Conservation (phyloP, 2,888 invertebrate genomes). For the Troglohyphantes excavatus region DNA sequence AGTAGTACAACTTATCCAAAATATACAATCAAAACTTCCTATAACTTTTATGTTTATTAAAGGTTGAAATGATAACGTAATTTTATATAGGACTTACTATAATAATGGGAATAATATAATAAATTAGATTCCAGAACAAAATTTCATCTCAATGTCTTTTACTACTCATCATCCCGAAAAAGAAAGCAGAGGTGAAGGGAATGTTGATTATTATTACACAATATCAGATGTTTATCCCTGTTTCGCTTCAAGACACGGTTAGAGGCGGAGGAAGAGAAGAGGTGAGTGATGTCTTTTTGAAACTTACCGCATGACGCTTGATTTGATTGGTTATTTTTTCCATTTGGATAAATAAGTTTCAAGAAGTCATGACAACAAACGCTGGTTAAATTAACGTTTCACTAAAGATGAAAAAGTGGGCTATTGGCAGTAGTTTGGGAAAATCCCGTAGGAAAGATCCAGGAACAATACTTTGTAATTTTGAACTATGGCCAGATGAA, state of each 20-base stretch:
- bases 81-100: neutral
- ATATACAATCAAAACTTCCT: neutral
- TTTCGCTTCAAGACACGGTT: neutral
- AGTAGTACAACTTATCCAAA: neutral
- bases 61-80: neutral
- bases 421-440: too few relatives aligned
- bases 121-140: neutral
- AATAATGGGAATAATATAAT: neutral
- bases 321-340: too few relatives aligned
- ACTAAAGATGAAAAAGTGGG: too few relatives aligned
- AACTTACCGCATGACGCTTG: too few relatives aligned
- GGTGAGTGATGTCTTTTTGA: too few relatives aligned
- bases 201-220: neutral
- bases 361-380: too few relatives aligned
- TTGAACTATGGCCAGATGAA: too few relatives aligned
- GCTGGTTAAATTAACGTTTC: too few relatives aligned
- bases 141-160: neutral
- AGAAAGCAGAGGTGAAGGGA: neutral
- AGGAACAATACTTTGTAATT: too few relatives aligned
- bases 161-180: neutral
- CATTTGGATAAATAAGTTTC: too few relatives aligned
- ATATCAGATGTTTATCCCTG: slow-evolving; percentile 3
- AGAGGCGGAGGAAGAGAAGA: neutral
- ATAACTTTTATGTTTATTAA: neutral
- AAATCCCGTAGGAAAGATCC: too few relatives aligned